These are phyloP conservation scores for Phengaris alcon DNA, from an alignment of 2,888 invertebrate genomes.

Conservation along the genomic window DNA sequence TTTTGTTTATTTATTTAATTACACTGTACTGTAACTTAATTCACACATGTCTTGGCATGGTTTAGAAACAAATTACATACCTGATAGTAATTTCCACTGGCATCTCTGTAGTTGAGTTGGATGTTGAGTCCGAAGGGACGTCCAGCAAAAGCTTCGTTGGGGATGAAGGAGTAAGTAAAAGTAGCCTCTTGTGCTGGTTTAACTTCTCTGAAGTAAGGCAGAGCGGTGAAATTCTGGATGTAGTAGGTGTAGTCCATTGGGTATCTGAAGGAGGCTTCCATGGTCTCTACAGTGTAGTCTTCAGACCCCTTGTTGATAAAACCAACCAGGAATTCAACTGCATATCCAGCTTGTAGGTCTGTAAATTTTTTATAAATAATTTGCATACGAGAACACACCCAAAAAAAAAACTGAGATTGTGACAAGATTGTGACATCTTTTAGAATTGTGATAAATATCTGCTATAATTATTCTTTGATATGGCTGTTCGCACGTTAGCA, in stretches of 20 bases:
- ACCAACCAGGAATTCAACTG: conserved; percentile 97
- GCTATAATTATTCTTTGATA: too few relatives aligned
- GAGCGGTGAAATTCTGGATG: conserved; percentile 98
- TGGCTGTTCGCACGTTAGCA: too few relatives aligned
- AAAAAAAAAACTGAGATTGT: too few relatives aligned
- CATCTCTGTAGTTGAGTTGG: conserved; percentile 93
- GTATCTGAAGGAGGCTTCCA: conserved; percentile 99
- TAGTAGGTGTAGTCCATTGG: conserved; percentile 99
- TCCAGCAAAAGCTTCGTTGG: conserved; percentile 97
- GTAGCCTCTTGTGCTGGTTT: conserved; percentile 96
- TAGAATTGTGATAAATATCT: too few relatives aligned
- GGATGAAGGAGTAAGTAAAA: conserved; percentile 95
- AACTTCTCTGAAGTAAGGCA: conserved; percentile 92
- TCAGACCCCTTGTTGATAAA: conserved; percentile 96
- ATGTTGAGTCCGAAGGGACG: conserved; percentile 97
- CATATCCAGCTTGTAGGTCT: conserved; percentile 94
- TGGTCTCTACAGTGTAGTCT: conserved; percentile 93
- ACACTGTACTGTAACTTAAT: background rate
- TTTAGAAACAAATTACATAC: conserved; percentile 52
- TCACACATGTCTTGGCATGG: background rate
- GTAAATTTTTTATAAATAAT: conserved; percentile 33
- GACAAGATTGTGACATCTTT: too few relatives aligned
- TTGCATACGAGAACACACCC: too few relatives aligned
- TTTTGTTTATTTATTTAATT: too few relatives aligned
- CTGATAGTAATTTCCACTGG: conserved; percentile 79